These are phyloP conservation scores for Pelecanus crispus DNA, from an alignment of 2,113 vertebrate genomes.

Conservation along the genomic window DNA sequence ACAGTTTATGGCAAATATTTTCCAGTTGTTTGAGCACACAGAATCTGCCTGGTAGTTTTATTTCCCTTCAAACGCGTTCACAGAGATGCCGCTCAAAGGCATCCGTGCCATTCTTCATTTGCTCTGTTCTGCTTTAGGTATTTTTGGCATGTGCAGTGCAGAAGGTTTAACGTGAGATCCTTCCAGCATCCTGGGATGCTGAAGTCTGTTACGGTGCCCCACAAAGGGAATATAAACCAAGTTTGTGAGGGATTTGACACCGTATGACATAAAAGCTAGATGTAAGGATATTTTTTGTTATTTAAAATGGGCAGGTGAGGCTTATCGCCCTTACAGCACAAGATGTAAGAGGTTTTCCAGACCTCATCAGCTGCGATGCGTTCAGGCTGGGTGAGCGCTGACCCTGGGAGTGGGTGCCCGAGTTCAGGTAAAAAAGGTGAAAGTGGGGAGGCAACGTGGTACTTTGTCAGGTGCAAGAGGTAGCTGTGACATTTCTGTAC, in stretches of 20 bases:
- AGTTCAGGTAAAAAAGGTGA: neutral
- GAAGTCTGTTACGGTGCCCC: neutral
- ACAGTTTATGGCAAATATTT: neutral
- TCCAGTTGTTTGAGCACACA: neutral
- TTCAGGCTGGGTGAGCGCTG: neutral
- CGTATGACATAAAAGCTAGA: neutral
- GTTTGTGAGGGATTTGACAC: neutral
- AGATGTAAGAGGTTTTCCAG: neutral
- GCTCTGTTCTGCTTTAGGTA: neutral
- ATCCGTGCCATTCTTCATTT: neutral
- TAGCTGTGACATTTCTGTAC: neutral
- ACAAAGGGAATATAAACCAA: neutral
- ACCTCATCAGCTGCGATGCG: neutral
- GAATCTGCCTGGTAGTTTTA: neutral
- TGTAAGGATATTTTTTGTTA: fast-evolving
- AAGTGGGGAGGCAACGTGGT: fast-evolving
- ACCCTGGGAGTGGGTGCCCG: neutral
- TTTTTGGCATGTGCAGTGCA: neutral
- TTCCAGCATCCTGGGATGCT: neutral
- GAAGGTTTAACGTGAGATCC: neutral
- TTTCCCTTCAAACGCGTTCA: neutral
- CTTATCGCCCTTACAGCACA: neutral
- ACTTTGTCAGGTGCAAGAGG: neutral
- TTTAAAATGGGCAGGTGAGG: neutral
- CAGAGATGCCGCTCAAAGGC: neutral